Evolutionary conservation across 2,113 vertebrate species (phyloP), one percentile per base, ranked within the genome.

Genomic region (Salvelinus fontinalis): DNA sequence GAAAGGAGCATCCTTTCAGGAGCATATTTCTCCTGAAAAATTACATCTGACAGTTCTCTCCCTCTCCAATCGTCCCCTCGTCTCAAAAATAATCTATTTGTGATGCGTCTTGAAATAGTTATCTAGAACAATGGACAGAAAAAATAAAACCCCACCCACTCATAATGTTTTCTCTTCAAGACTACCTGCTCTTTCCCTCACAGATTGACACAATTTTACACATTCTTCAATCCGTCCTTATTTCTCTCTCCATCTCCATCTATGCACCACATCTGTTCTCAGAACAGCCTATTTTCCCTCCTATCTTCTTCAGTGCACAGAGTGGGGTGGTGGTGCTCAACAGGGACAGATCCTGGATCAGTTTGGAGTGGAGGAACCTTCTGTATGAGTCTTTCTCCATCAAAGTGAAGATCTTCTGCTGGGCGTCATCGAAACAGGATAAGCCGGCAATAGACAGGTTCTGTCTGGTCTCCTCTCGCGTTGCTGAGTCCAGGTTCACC

Each of bases 371-470:
- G 57, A 95, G 91, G 76, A 95, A 95, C 11, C 93, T 89, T 51
- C 90, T 87, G 84, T 94, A 95, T 3, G 94, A 95, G 87, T 95
- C 94, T 34, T 93, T 95, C 83, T 94, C 93, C 94, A 95, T 95
- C 79, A 95, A 75, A 0, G 51, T 85, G 83, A 93, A 92, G 80
- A 95, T 94, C 82, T 86, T 91, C 84, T 82, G 90, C 88, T 95
- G 94, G n/a, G 94, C 93, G 13, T 90, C 87, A 1, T 90, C 81
- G 3, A 95, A 95, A 76, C 91, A 92, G 0, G 80, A 82, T 0
- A 16, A 80, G 9, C 84, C 82, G 65, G 87, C 81, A 0, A 64
- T 80, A 34, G 85, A 74, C 0, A 94, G 39, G 9, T 92, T 92
- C 77, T 79, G 81, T 69, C 79, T 89, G 0, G 92, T 93, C 64